These are phyloP conservation scores for Chondrosia reniformis DNA, from an alignment of 37 sponge, comb jelly and placozoan species.

Conservation along the genomic window DNA sequence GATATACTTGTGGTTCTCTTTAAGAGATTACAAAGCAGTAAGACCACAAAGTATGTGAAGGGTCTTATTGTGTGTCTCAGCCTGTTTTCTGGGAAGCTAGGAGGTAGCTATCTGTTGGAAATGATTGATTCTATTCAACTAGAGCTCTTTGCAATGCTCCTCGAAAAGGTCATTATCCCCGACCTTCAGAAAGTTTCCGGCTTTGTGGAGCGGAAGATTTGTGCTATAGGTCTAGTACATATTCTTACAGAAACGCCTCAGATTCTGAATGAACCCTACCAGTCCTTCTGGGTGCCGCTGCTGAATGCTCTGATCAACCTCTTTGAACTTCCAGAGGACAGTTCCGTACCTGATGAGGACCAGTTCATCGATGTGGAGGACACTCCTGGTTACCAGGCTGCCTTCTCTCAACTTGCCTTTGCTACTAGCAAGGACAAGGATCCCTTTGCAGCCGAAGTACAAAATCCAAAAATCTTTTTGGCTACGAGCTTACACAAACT, in stretches of 20 bases:
- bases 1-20: conserved; percentile 85
- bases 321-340: conserved; percentile 89
- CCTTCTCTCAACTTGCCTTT: conserved; percentile 86
- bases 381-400: conserved; percentile 95
- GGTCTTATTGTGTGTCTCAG: conserved; percentile 90
- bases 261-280: conserved; percentile 78
- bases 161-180: conserved; percentile 85
- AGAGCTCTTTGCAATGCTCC: conserved; percentile 89
- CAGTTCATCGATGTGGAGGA: conserved; percentile 97
- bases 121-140: conserved; percentile 88
- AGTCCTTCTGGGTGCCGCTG: conserved; percentile 67
- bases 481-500: conserved; percentile 76
- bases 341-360: conserved; percentile 80
- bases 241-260: conserved; percentile 88
- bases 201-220: conserved; percentile 79
- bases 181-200: conserved; percentile 96
- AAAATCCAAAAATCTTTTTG: conserved; percentile 68
- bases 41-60: conserved; percentile 92
- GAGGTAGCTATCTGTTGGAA: conserved; percentile 71
- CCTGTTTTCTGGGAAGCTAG: conserved; percentile 82
- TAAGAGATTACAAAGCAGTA: conserved; percentile 88
- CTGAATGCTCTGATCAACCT: conserved; percentile 80
- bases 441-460: conserved; percentile 67
- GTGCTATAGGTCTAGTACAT: conserved; percentile 94
- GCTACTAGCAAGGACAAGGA: conserved; percentile 80